Evolutionary conservation across 2,797 vertebrate species (phyloP).

Genomic region (Gymnoscopelus braueri): DNA sequence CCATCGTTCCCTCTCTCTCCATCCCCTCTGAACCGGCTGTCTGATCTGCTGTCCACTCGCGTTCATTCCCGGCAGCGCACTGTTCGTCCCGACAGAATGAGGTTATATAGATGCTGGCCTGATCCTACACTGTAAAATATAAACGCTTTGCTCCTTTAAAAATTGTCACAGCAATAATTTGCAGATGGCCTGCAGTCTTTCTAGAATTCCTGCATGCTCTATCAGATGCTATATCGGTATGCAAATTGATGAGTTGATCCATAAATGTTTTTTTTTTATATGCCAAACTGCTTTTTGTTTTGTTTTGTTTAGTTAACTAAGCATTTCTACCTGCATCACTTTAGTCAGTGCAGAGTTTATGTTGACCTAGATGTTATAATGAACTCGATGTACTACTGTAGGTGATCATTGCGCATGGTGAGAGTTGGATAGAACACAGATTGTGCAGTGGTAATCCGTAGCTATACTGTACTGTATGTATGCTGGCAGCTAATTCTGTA

Average conservation of each 20-base stretch:
- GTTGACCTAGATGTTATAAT: background rate
- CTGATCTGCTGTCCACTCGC: conserved; percentile 52
- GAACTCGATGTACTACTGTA: background rate
- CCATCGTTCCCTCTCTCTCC: conserved; percentile 4
- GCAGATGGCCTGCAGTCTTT: conserved; percentile 2
- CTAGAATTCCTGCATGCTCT: conserved; percentile 1
- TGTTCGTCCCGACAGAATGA: conserved; percentile 67
- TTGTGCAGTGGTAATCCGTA: background rate
- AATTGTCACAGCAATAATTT: background rate
- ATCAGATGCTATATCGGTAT: too few relatives aligned
- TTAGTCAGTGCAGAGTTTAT: background rate
- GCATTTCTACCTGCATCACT: background rate
- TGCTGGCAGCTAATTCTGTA: background rate
- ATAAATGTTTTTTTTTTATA: too few relatives aligned
- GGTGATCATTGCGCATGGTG: background rate
- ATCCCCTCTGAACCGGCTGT: conserved; percentile 51
- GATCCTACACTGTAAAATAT: conserved; percentile 28
- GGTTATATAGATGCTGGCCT: conserved; percentile 59
- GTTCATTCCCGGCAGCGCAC: conserved; percentile 43
- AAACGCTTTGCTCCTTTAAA: conserved; percentile 7
- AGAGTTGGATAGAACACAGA: background rate
- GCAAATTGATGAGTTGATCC: too few relatives aligned
- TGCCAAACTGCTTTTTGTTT: background rate
- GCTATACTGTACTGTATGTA: background rate
- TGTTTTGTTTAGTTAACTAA: background rate